Evolutionary conservation across 2,888 invertebrate species (phyloP), one percentile per base, ranked within the genome.

Genomic region (Scelioninae gen. 2): DNA sequence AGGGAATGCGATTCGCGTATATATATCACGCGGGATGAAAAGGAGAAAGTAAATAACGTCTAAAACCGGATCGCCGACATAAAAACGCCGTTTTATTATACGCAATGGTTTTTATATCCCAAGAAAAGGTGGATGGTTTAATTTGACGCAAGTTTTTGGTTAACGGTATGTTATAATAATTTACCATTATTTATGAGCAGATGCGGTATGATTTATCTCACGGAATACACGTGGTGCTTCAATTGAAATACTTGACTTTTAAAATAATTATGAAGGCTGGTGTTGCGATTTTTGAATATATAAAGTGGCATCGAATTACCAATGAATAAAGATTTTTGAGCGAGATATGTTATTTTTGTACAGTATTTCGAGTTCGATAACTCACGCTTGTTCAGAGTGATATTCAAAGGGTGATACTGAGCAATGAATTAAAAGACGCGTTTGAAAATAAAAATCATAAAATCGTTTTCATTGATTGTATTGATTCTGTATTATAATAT

Each of bases 61-160:
- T 58, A 58, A 58, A 58, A 45, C 35, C 37, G 25, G 37, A 60
- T 33, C 46, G 46, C 35, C 4, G 9, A n/a, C 37, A 60, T 60
- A 60, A 60, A 60, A 48, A 46, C 16, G 7, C 35, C 3, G n/a
- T 48, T 60, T 60, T 60, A 60, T 60, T 60, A 60, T 45, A 45
- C 9, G 18, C 58, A 35, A 45, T 58, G 19, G 15, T 46, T 45
- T 41, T 39, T 39, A 25, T 16, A 19, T 16, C 35, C n/a, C 35
- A 11, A 35, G 11, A 11, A n/a, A 35, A 11, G 3, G 35, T 35
- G n/a, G 11, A 35, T 5, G 2, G 1, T 35, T 35, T 11, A 35
- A 11, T n/a, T 11, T 35, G 35, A 35, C 11, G 11, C 2, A 11
- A 35, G 4, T 31, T 31, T 31, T 31, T 31, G 9, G 2, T 31